Evolutionary conservation across 2,113 vertebrate species (phyloP), one percentile per base, ranked within the genome.

Genomic region (Hyaena hyaena): DNA sequence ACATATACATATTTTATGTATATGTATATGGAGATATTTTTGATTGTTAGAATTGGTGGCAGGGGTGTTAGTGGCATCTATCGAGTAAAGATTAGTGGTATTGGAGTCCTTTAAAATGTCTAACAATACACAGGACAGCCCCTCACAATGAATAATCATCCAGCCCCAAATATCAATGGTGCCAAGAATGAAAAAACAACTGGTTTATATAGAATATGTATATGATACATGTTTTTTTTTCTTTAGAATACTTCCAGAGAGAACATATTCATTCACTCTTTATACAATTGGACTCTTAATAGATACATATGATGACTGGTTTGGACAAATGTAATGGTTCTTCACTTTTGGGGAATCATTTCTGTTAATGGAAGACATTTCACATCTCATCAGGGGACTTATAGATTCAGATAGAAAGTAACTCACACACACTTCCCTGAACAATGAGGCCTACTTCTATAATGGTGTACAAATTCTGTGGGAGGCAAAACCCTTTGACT

Each of bases 391-490:
- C 19, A 86, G 12, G 35, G 31, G 50, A 89, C 50, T 43, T 76
- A 16, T 4, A 80, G 35, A 86, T 76, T 87, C 17, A 21, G 4
- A 8, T 26, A 53, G 39, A 97, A 87, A 77, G 79, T 39, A 89
- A 31, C 21, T 58, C 1, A 28, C 28, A 61, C 11, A 28, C n/a
- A 14, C 24, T 90, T 84, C 88, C 91, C 76, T 79, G 10, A 97
- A 93, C 82, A 61, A 93, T 87, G 65, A 95, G 69, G 4, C 35
- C 17, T 89, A 31, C 35, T 45, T 55, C 55, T 93, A 5, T 86
- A 95, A 77, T 28, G 55, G 28, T 39, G 58, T 92, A 87, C 94
- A 98, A 4, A 79, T 93, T 92, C 87, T 81, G 79, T 86, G 63
- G 48, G 39, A 97, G 88, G 53, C 93, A 63, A 79, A 95, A 83